Evolutionary conservation across 1,140 invertebrate genomes (phyloP).

Genomic region (Procambarus clarkii): DNA sequence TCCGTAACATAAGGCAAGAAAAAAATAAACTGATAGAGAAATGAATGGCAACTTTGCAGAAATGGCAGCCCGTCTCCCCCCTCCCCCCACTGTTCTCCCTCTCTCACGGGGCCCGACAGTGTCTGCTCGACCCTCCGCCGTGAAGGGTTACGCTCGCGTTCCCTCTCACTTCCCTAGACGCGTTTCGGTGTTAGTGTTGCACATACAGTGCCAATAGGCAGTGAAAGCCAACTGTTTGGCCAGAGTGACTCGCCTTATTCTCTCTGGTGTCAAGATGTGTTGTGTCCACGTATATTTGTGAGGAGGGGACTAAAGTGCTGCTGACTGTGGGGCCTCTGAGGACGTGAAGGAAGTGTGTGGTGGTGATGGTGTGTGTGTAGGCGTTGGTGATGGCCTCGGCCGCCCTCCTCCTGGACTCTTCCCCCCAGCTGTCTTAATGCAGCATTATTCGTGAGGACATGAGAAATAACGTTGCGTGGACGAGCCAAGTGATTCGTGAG

Average conservation of each 20-base stretch:
- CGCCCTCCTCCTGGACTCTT: neutral
- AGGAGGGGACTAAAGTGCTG: neutral
- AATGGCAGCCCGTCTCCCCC: neutral
- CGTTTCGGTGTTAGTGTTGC: slow-evolving; percentile 33
- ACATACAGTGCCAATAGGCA: neutral
- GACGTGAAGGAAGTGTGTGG: slow-evolving; percentile 35
- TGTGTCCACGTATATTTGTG: too few relatives aligned
- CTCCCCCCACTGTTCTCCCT: neutral
- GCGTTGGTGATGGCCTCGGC: neutral
- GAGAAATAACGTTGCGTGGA: neutral
- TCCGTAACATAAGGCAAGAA: neutral
- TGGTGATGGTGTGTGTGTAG: neutral
- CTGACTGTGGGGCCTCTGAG: neutral
- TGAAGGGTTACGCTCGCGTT: neutral
- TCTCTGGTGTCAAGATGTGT: too few relatives aligned
- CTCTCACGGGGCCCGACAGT: neutral
- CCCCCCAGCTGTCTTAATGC: too few relatives aligned
- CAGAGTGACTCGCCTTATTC: too few relatives aligned
- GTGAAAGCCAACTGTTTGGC: neutral
- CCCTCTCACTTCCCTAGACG: neutral
- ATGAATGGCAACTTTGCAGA: neutral
- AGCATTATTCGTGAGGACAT: neutral
- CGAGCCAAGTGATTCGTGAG: neutral
- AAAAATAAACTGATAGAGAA: neutral
- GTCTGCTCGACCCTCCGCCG: neutral